Evolutionary conservation across 53 echinoderm and acorn worm genomes (phyloP).

Genomic region (Mesocentrotus franciscanus): DNA sequence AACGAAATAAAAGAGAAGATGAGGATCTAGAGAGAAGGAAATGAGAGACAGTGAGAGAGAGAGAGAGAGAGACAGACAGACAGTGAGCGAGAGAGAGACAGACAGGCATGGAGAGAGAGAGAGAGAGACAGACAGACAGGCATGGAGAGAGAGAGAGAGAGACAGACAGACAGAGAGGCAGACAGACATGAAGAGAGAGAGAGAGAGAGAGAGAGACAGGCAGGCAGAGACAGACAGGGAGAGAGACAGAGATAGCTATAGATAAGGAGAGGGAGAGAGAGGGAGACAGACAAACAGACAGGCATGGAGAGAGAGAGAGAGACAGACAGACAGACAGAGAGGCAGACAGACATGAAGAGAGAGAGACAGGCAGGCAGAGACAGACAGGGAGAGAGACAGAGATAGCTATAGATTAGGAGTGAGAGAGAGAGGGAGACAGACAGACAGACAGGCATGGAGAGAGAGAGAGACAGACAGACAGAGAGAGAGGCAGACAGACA

Average conservation of each 20-base stretch:
- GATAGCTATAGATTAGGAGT: neutral
- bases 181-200: neutral
- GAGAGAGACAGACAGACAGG: too few relatives aligned
- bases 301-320: neutral
- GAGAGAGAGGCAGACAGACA: too few relatives aligned
- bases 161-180: neutral
- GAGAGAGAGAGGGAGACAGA: neutral
- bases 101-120: neutral
- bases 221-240: too few relatives aligned
- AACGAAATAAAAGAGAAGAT: neutral
- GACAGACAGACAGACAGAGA: neutral
- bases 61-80: neutral
- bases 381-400: too few relatives aligned
- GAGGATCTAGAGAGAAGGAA: neutral
- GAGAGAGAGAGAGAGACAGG: neutral
- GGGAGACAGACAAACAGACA: neutral
- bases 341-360: neutral
- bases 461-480: neutral
- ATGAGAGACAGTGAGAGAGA: neutral
- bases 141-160: neutral
- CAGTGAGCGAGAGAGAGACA: neutral
- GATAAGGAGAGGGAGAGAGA: too few relatives aligned
- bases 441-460: neutral
- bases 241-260: too few relatives aligned
- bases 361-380: neutral